A percentile compares a stretch with the other conserved stretches of the same genome.
Evolutionary conservation across 2,888 invertebrate genomes (phyloP).

Genomic region (Neoitamus cyanurus): DNA sequence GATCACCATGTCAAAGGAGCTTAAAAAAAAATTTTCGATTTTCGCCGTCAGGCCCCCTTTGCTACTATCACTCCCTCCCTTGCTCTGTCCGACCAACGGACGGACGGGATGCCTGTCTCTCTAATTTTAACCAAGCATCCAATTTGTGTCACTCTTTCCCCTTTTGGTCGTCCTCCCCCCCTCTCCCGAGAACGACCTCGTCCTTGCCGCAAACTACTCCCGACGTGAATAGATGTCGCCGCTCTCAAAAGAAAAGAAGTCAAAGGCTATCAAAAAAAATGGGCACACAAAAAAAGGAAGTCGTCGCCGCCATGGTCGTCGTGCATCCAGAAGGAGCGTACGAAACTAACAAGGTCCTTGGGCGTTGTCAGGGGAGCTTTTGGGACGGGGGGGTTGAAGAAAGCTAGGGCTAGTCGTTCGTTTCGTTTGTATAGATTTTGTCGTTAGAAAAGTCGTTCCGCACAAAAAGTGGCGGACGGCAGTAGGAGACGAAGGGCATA

Average conservation of each 20-base stretch:
- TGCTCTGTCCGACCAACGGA: background rate
- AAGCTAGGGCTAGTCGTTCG: background rate
- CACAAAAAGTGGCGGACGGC: background rate
- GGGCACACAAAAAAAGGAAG: background rate
- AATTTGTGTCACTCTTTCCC: conserved; percentile 25
- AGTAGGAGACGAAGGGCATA: background rate
- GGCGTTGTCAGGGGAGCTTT: background rate
- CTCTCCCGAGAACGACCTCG: background rate
- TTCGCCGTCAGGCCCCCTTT: background rate
- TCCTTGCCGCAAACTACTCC: conserved; percentile 1
- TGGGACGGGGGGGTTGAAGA: background rate
- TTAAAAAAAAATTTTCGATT: background rate
- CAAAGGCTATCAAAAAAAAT: conserved; percentile 10
- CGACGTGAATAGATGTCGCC: conserved; percentile 14
- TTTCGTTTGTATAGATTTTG: conserved; percentile 23
- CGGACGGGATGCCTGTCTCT: background rate
- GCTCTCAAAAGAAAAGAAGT: background rate
- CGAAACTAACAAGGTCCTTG: background rate
- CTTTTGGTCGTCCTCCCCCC: background rate
- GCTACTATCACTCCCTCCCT: too few relatives aligned
- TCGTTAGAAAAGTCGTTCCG: conserved; percentile 6
- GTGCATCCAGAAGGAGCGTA: background rate
- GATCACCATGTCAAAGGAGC: conserved; percentile 35
- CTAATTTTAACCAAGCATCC: conserved; percentile 37
- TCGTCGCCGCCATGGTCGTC: background rate